Conservation (phyloP, 2,113 vertebrate genomes). For the Hylia prasina region DNA sequence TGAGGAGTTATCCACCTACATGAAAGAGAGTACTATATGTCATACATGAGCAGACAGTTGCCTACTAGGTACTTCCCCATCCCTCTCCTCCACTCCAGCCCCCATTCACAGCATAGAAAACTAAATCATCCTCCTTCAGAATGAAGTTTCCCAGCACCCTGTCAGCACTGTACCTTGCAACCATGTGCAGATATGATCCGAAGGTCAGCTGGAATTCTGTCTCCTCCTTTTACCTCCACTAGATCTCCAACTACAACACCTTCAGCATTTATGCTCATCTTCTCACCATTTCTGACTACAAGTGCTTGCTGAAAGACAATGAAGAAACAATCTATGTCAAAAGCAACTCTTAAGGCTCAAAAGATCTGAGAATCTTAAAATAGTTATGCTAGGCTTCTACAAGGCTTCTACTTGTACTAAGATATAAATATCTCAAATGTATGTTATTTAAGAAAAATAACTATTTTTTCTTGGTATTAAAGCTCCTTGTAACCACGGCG, state of each 20-base stretch:
- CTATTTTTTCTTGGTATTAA: neutral
- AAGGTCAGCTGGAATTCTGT: conserved; percentile 93
- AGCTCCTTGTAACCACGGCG: neutral
- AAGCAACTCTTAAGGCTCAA: neutral
- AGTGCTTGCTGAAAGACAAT: conserved; percentile 86
- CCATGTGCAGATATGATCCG: conserved; percentile 92
- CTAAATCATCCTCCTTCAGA: neutral
- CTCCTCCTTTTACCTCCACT: conserved; percentile 95
- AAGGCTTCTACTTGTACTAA: neutral
- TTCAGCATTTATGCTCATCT: conserved; percentile 90
- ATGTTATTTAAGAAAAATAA: neutral
- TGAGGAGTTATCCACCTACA: conserved; percentile 95
- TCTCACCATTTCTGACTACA: conserved; percentile 92
- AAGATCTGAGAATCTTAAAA: neutral
- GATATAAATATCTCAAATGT: neutral
- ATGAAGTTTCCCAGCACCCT: neutral
- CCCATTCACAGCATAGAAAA: neutral
- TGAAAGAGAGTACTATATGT: neutral
- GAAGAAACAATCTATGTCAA: neutral
- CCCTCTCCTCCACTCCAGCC: neutral
- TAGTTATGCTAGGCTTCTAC: neutral
- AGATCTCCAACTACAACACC: conserved; percentile 91
- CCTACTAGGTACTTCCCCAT: neutral
- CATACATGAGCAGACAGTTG: neutral
- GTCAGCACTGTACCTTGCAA: conserved; percentile 82